Percentiles rank a stretch among this genome's conserved stretches.
Evolutionary conservation across 2,113 vertebrate genomes (phyloP).

Genomic region (Stigmatopora argus): DNA sequence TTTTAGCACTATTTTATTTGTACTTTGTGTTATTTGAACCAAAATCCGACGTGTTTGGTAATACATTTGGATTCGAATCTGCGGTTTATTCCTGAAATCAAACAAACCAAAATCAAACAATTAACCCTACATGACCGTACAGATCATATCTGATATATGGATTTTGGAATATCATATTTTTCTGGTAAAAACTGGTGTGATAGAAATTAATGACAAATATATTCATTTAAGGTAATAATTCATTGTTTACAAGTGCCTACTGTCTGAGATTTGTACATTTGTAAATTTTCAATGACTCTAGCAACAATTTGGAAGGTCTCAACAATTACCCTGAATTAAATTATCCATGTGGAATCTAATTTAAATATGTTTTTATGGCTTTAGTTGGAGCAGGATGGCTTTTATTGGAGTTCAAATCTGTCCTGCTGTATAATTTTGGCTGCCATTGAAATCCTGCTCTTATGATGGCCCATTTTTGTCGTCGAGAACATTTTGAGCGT

Average conservation of each 20-base stretch:
- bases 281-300: slow-evolving; percentile 10
- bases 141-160: too few species aligned
- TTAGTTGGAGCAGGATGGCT: too few species aligned
- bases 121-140: too few species aligned
- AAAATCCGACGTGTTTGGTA: neutral
- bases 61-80: too few species aligned
- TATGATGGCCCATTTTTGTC: slow-evolving; percentile 10
- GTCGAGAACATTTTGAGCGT: slow-evolving; percentile 10
- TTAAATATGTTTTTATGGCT: too few species aligned
- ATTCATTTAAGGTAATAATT: slow-evolving; percentile 23
- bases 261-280: slow-evolving; percentile 49
- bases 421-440: neutral
- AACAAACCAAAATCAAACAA: too few species aligned
- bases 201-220: too few species aligned
- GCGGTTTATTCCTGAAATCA: too few species aligned
- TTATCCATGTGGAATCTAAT: neutral
- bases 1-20: too few species aligned
- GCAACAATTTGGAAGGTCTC: neutral
- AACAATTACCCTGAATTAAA: neutral
- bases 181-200: too few species aligned
- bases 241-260: slow-evolving; percentile 60
- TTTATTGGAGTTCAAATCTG: neutral
- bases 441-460: slow-evolving; percentile 18
- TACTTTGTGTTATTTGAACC: slow-evolving; percentile 5
- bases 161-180: too few species aligned